Base-by-base conservation (phyloP, 30 jellyfish, hydroid and myxozoan genomes). In the Aurelia coerulea region DNA sequence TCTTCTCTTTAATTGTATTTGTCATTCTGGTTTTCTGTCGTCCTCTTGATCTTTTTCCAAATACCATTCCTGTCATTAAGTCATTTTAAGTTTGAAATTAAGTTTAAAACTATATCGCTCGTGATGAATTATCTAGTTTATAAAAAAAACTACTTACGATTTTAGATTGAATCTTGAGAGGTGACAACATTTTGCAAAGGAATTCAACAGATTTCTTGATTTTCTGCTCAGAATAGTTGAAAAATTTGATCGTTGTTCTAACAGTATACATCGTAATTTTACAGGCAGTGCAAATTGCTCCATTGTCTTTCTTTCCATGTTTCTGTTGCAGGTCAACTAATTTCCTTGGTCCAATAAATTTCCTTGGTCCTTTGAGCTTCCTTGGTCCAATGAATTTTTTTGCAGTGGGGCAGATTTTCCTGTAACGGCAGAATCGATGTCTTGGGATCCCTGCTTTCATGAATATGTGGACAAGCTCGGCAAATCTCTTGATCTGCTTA, bases 371-470 rank as follows among this genome's bases (percentile, higher is more conserved):
- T 3, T 3, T 39, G 51, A 39, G 6, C 4, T 37, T 31, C 35
- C 6, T 10, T 15, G 19, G 56, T 16, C 78, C 52, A 10, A 17
- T 9, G 35, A 41, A 41, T 42, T 72, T 72, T 0, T 19, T 17
- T 37, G 33, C 39, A 5, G 52, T 51, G 56, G 71, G 85, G 73
- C 85, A 83, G 10, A 73, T 62, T 71, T 72, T 83, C 58, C 54
- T 53, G 73, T 42, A 81, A 3, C 63, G 86, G 62, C 92, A 83
- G 50, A 73, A 33, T 4, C 81, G 80, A 1, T 23, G 76, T 31
- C 34, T 60, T 62, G 92, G 76, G 17, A 83, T 23, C 54, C 92
- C 92, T 16, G 92, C 86, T 58, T 71, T 73, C 64, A 23, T 34
- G 49, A 2, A 63, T 12, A 49, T 41, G 62, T 56, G 29, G 74